Percentiles rank a stretch among this genome's conserved stretches.
These are phyloP conservation scores for Lacerta agilis DNA, from an alignment of 2,797 vertebrate species.

Conservation along the genomic window DNA sequence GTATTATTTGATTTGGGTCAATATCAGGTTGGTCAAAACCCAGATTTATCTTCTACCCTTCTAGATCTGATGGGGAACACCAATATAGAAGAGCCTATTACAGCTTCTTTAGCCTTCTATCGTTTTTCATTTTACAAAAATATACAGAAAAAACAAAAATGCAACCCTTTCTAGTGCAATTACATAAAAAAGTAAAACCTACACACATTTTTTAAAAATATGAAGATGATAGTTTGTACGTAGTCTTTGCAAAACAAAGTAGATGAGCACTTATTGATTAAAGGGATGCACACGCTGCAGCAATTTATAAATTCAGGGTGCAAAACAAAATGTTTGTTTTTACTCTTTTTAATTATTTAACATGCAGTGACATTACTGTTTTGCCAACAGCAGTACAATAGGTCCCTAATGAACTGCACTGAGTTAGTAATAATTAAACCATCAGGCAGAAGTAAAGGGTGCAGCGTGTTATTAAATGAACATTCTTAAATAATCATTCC, in stretches of 20 bases:
- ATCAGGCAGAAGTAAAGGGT: constrained; percentile 75
- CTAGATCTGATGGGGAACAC: background rate
- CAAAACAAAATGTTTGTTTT: constrained; percentile 82
- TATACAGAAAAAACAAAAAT: background rate
- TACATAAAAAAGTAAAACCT: constrained; percentile 34
- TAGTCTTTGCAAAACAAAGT: constrained; percentile 59
- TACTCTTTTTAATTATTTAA: constrained; percentile 83
- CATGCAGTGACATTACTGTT: constrained; percentile 77
- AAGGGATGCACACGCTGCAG: constrained; percentile 63
- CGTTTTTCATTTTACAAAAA: background rate
- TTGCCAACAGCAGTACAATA: constrained; percentile 83
- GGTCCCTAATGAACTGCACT: constrained; percentile 80
- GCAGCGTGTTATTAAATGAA: constrained; percentile 71
- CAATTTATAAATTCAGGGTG: constrained; percentile 77
- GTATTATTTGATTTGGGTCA: background rate
- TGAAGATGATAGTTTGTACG: constrained; percentile 48
- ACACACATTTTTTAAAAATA: constrained; percentile 34
- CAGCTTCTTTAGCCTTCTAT: background rate
- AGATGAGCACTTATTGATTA: constrained; percentile 78
- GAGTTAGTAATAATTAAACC: constrained; percentile 79
- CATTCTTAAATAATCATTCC: constrained; percentile 66
- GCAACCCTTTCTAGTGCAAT: background rate
- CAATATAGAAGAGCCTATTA: background rate
- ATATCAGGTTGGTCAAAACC: background rate
- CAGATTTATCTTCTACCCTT: background rate